These are phyloP conservation scores for Poeciliopsis prolifica DNA, from an alignment of 2,113 vertebrate genomes.

Conservation along the genomic window DNA sequence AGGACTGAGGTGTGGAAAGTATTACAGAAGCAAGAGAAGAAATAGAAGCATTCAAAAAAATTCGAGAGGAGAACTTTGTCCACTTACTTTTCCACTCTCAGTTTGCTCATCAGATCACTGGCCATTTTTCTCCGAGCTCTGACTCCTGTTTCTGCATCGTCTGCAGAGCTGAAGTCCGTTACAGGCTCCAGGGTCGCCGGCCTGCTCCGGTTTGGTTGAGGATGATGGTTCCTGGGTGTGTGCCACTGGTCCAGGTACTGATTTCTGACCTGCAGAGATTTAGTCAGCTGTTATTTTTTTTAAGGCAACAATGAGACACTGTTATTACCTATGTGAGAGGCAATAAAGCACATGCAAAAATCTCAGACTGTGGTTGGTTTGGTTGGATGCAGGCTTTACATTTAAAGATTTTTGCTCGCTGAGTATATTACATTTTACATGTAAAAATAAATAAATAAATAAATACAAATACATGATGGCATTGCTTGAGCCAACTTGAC, in stretches of 20 bases:
- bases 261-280: slow-evolving; percentile 42
- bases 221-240: background rate
- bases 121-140: slow-evolving; percentile 57
- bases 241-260: slow-evolving; percentile 70
- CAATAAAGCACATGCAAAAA: background rate
- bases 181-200: background rate
- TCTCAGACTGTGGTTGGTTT: too few relatives aligned
- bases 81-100: slow-evolving; percentile 52
- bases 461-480: too few relatives aligned
- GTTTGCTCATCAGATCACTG: slow-evolving; percentile 44
- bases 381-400: too few relatives aligned
- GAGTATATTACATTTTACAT: too few relatives aligned
- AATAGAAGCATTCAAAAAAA: too few relatives aligned
- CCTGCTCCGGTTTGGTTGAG: background rate
- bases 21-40: background rate
- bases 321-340: background rate
- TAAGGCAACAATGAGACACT: background rate
- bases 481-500: too few relatives aligned
- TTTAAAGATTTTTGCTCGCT: too few relatives aligned
- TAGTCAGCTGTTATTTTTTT: background rate
- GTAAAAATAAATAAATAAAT: too few relatives aligned
- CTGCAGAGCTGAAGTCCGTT: background rate
- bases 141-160: slow-evolving; percentile 45
- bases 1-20: background rate
- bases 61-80: background rate